Evolutionary conservation across 2,113 vertebrate genomes (phyloP), one percentile per base, ranked within the genome.

Genomic region (Cynoglossus semilaevis): DNA sequence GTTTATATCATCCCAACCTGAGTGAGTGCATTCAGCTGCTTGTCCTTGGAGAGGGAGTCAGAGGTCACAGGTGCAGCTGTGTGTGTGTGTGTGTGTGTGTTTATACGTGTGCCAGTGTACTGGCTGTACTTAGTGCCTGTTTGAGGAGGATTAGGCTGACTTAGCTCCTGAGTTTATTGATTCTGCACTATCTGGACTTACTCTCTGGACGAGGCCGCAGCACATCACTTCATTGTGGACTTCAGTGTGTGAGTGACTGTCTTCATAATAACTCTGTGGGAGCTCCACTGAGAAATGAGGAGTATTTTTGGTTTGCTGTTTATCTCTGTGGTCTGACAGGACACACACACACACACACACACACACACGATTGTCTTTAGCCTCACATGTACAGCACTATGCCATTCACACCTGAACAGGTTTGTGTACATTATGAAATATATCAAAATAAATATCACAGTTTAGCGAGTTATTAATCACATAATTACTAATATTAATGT

Each of bases 111-210:
- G 51, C 8, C 17, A 14, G 59, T 42, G 38, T 63, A 41, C 54
- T 47, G 51, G 53, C 61, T 67, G 38, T 68, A 45, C 70, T 66
- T 58, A 51, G 65, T 74, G 69, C 63, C n/a, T 78, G 50, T 85
- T 69, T 72, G 68, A 51, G 55, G 58, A 69, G 79, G 66, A 74
- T 77, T 58, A 72, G 69, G 77, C n/a, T 16, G 72, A 67, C 71
- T 79, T 76, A 76, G 75, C 58, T 71, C 53, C 53, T 19, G 62
- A 73, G 72, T 58, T 69, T 80, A 82, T 86, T 76, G 84, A 86
- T 86, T 70, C 38, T 77, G 47, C 51, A 29, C 67, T 63, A 54
- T 67, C 51, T 63, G 54, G 15, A 66, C 54, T 65, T 72, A 53
- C 70, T 63, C 42, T 1, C 13, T 57, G 67, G 67, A 73, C 43